Evolutionary conservation across 1,140 invertebrate genomes (phyloP).

Genomic region (Parasteatoda tepidariorum): DNA sequence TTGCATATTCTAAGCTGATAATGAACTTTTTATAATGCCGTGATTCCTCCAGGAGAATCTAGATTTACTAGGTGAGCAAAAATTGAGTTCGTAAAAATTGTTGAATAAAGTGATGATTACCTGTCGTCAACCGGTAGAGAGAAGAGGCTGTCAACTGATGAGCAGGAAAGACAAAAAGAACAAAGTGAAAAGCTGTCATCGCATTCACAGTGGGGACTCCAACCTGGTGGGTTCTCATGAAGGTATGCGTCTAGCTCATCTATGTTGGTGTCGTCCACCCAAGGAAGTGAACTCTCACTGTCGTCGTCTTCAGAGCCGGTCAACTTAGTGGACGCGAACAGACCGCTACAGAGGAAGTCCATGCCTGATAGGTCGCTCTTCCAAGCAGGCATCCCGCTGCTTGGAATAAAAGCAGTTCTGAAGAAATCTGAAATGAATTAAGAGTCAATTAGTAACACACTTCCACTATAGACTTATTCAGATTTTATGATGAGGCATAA

Average conservation of each 20-base stretch:
- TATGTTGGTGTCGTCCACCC: conserved; percentile 26
- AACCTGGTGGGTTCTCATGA: conserved; percentile 42
- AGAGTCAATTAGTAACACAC: neutral
- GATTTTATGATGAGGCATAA: neutral
- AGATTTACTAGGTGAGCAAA: too few species aligned
- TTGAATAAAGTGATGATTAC: neutral
- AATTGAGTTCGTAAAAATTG: too few species aligned
- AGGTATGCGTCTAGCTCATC: conserved; percentile 44
- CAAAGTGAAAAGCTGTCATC: conserved; percentile 36
- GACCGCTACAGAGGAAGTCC: conserved; percentile 20
- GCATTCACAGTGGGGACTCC: conserved; percentile 40
- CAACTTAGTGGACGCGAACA: neutral
- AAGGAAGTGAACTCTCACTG: neutral
- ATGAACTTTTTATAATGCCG: too few species aligned
- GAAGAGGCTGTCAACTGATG: neutral
- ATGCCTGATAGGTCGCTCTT: conserved; percentile 45
- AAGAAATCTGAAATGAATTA: neutral
- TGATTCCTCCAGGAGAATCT: too few species aligned
- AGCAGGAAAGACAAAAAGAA: conserved; percentile 42
- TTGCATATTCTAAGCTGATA: too few species aligned
- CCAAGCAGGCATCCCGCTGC: neutral
- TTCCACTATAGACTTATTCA: neutral
- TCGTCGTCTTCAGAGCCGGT: conserved; percentile 14
- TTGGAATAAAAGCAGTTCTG: neutral
- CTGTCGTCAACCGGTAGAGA: conserved; percentile 29